A percentile compares a stretch with the other conserved stretches of the same genome.
phyloP scores from a whole-genome alignment of 2,888 invertebrate genomes.

The Mimas tiliae region DNA sequence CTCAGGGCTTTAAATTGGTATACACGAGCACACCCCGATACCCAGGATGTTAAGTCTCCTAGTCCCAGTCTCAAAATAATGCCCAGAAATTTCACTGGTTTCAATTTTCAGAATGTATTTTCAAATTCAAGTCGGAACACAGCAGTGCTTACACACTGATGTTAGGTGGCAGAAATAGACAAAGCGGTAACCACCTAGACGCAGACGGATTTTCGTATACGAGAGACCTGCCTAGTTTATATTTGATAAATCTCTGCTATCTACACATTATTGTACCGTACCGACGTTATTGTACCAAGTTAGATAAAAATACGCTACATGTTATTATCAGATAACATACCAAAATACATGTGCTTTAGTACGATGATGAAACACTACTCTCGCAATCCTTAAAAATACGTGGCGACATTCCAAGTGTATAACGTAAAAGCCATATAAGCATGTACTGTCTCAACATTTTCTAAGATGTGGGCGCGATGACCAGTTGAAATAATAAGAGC shows the following conservation, averaged over 20 bases:
- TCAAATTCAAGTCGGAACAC: too few species aligned
- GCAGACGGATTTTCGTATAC: too few species aligned
- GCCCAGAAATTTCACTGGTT: too few species aligned
- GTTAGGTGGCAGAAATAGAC: too few species aligned
- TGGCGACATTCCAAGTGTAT: constrained; percentile 15
- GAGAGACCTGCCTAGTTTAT: too few species aligned
- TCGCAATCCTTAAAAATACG: constrained; percentile 11
- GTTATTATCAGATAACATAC: constrained; percentile 15
- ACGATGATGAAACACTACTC: background rate
- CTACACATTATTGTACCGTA: background rate
- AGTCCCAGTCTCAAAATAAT: too few species aligned
- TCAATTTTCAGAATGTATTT: too few species aligned
- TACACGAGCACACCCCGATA: too few species aligned
- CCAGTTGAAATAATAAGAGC: constrained; percentile 34
- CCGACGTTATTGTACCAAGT: background rate
- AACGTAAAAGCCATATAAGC: constrained; percentile 22
- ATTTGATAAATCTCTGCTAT: constrained; percentile 3
- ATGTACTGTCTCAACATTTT: constrained; percentile 23
- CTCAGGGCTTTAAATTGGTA: too few species aligned
- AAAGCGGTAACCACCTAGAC: too few species aligned
- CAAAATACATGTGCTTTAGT: constrained; percentile 9
- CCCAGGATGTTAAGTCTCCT: too few species aligned
- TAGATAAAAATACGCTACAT: background rate
- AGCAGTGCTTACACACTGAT: too few species aligned
- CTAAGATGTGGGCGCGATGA: constrained; percentile 41